These are phyloP conservation scores for Balaeniceps rex DNA, from an alignment of 2,113 vertebrate genomes.

Conservation along the genomic window DNA sequence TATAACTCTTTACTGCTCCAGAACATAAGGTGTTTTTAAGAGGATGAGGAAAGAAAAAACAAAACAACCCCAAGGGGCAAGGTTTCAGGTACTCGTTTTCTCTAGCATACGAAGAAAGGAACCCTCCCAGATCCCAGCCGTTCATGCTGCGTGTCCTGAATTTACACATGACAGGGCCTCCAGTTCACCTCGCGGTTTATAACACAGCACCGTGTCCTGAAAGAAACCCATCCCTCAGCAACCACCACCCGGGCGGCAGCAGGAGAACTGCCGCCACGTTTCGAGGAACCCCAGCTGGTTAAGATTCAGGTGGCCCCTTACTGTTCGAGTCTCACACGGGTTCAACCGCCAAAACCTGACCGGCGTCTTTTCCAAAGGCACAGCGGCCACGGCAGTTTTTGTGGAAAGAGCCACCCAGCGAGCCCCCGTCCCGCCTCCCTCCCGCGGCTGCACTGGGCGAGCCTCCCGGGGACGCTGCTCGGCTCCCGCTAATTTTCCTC, in stretches of 20 bases:
- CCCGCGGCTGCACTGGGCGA: background rate
- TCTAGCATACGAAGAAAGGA: background rate
- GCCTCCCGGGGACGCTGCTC: background rate
- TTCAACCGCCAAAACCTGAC: background rate
- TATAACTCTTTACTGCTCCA: background rate
- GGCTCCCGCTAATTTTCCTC: background rate
- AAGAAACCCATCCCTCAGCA: background rate
- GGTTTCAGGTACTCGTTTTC: background rate
- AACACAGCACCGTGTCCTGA: background rate
- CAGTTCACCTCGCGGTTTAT: background rate
- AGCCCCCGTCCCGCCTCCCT: no score
- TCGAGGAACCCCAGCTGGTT: background rate
- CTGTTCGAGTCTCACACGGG: background rate
- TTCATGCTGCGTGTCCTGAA: fast-evolving
- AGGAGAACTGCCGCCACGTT: background rate
- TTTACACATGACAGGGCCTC: background rate
- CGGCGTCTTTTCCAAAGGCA: background rate
- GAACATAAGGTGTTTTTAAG: background rate
- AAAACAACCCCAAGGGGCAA: background rate
- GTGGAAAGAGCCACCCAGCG: fast-evolving
- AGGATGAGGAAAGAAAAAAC: background rate
- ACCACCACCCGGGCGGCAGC: background rate
- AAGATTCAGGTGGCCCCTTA: fast-evolving
- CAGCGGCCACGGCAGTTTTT: fast-evolving
- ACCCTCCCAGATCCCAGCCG: background rate